A percentile compares a stretch with the other conserved stretches of the same genome.
Evolutionary conservation across 2,797 vertebrate species (phyloP).

Genomic region (Varecia variegata): DNA sequence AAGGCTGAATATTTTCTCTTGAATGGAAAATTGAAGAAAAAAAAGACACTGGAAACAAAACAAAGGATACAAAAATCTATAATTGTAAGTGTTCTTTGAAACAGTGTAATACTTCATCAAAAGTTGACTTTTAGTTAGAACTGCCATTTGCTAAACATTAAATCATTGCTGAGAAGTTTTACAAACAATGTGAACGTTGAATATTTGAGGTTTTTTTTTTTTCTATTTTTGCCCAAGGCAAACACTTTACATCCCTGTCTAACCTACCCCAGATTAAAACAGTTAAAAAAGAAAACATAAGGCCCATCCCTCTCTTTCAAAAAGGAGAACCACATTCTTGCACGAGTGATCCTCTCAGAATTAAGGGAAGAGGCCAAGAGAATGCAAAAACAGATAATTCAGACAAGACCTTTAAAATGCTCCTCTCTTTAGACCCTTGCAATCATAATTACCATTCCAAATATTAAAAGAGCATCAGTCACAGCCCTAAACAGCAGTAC

Average conservation of each 20-base stretch:
- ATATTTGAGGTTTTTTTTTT: not conserved
- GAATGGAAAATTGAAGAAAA: not conserved
- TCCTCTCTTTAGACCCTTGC: not conserved
- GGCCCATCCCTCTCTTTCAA: not conserved
- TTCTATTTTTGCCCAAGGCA: constrained; percentile 42
- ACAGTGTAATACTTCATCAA: constrained; percentile 56
- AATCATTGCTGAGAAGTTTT: constrained; percentile 62
- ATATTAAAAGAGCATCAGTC: not conserved
- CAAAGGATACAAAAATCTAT: constrained; percentile 52
- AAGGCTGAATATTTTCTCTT: constrained; percentile 45
- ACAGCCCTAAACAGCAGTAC: not conserved
- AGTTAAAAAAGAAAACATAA: constrained; percentile 55
- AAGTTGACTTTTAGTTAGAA: constrained; percentile 55
- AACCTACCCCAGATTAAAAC: constrained; percentile 60
- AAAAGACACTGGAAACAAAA: constrained; percentile 61
- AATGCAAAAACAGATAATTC: not conserved
- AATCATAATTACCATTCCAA: not conserved
- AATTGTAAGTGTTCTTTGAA: constrained; percentile 64
- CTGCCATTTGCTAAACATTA: constrained; percentile 69
- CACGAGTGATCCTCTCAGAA: not conserved
- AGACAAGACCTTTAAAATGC: not conserved
- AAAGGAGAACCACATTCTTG: constrained; percentile 24
- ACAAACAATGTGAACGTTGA: constrained; percentile 51
- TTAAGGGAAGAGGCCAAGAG: not conserved
- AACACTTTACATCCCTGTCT: constrained; percentile 39